A percentile compares a stretch with the other conserved stretches of the same genome.
phyloP scores from a whole-genome alignment of 2,797 vertebrate genomes.

The Manis javanica region DNA sequence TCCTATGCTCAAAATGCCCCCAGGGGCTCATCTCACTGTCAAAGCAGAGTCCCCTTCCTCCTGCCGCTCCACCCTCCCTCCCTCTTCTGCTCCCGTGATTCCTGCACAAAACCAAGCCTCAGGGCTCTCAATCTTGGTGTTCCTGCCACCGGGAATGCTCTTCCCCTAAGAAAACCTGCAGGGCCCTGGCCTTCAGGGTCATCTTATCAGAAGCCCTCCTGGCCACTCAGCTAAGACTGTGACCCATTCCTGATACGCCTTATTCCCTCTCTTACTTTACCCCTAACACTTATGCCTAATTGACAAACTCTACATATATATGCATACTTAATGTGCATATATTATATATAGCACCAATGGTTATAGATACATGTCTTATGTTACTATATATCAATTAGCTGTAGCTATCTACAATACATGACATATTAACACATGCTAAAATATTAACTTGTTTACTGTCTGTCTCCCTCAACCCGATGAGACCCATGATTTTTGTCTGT shows the following conservation, averaged over 20 bases:
- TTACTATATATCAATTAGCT: not conserved
- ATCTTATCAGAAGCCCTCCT: not conserved
- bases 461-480: not conserved
- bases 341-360: not conserved
- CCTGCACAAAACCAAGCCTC: not conserved
- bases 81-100: not conserved
- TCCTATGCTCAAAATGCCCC: not conserved
- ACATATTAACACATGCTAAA: not conserved
- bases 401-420: not conserved
- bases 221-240: not conserved
- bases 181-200: not conserved
- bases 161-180: not conserved
- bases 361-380: not conserved
- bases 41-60: not conserved
- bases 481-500: not conserved
- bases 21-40: not conserved
- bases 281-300: not conserved
- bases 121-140: not conserved
- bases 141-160: not conserved
- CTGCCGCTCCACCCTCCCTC: not conserved
- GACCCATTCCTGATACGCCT: accelerated
- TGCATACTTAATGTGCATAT: not conserved
- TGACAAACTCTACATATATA: not conserved
- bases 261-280: not conserved
- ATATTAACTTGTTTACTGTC: not conserved